phyloP scores from a whole-genome alignment of 2,113 vertebrate genomes.

The Lates calcarifer region DNA sequence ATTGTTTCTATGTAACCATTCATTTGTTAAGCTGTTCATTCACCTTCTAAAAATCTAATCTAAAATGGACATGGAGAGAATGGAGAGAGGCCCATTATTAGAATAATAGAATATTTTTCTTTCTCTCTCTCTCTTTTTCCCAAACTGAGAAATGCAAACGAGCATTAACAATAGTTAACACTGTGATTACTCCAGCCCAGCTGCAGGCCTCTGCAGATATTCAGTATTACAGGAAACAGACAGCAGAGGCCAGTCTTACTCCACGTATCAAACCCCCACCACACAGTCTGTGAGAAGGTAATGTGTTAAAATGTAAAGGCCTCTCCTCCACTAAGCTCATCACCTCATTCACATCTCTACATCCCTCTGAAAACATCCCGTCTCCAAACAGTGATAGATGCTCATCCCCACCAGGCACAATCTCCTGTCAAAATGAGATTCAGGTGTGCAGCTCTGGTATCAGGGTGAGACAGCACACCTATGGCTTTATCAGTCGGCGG shows the following conservation, averaged over 20 bases:
- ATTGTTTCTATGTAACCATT: too few species aligned
- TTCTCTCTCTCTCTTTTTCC: too few species aligned
- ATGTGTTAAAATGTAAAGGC: background rate
- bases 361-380: background rate
- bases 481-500: conserved; percentile 7
- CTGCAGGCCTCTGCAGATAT: background rate
- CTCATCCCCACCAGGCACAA: conserved; percentile 8
- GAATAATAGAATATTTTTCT: too few species aligned
- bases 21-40: too few species aligned
- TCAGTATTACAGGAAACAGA: fast-evolving
- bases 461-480: conserved; percentile 3
- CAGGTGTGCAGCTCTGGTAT: conserved; percentile 25
- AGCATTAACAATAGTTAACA: too few species aligned
- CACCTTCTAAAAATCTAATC: too few species aligned
- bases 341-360: conserved; percentile 2
- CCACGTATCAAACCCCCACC: background rate
- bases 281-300: background rate
- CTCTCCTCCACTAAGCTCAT: background rate
- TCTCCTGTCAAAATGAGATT: conserved; percentile 21
- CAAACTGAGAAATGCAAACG: too few species aligned
- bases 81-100: too few species aligned
- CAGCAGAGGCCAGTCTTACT: conserved; percentile 49
- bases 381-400: background rate
- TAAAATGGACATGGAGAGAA: too few species aligned
- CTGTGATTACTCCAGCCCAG: too few species aligned